A percentile compares a stretch with the other conserved stretches of the same genome.
Conservation (phyloP, 2,113 vertebrate species). For the Gorsachius goisagi region DNA sequence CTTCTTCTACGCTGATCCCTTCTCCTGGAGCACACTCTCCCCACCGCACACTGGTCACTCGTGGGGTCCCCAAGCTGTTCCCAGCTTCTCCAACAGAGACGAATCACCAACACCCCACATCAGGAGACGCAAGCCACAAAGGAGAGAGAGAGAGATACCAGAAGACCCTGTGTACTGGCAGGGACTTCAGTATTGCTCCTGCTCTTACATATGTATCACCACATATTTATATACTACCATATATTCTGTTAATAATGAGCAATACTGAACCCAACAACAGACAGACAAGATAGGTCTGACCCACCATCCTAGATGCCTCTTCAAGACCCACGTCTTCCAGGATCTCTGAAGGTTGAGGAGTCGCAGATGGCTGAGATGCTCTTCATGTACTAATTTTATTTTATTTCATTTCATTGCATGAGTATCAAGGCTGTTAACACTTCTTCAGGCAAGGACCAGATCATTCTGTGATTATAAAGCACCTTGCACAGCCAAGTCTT, state of each 20-base stretch:
- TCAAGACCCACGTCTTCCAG: neutral
- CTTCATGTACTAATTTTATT: neutral
- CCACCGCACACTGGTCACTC: neutral
- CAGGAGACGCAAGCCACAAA: neutral
- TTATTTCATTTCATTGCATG: neutral
- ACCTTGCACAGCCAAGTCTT: neutral
- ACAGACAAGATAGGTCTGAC: neutral
- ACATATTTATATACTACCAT: neutral
- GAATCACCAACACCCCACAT: neutral
- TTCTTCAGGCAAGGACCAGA: neutral
- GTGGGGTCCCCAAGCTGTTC: neutral
- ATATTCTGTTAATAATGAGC: neutral
- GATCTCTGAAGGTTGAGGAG: neutral
- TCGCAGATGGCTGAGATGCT: rapidly evolving
- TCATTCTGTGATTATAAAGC: neutral
- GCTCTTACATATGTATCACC: neutral
- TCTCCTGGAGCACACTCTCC: neutral
- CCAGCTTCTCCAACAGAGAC: neutral
- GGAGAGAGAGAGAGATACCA: neutral
- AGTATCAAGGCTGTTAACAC: neutral
- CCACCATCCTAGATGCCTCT: neutral
- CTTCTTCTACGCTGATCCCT: neutral
- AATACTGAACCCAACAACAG: neutral
- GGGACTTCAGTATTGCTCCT: neutral
- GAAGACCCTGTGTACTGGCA: neutral